phyloP scores from a whole-genome alignment of 1,140 invertebrate genomes.

The Magallana angulata region DNA sequence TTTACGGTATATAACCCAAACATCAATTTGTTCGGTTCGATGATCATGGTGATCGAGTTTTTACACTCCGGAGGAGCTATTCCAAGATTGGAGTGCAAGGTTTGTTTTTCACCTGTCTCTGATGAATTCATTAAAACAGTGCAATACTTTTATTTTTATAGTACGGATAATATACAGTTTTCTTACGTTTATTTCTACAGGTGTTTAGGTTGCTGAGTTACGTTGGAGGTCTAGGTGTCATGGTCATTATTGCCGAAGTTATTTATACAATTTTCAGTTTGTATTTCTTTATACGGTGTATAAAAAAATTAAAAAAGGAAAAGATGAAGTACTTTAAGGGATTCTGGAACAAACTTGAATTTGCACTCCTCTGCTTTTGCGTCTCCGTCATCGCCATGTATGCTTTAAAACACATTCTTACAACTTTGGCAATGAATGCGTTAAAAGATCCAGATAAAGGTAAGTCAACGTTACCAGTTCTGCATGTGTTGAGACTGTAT shows the following conservation, averaged over 20 bases:
- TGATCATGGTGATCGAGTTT: slow-evolving; percentile 71
- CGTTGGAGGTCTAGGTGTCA: slow-evolving; percentile 77
- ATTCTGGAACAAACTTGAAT: slow-evolving; percentile 81
- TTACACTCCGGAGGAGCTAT: slow-evolving; percentile 70
- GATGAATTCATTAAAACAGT: neutral
- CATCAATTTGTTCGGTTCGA: slow-evolving; percentile 76
- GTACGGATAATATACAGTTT: neutral
- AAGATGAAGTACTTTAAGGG: slow-evolving; percentile 78
- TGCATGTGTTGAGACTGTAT: neutral
- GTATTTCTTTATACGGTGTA: slow-evolving; percentile 76
- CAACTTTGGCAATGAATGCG: slow-evolving; percentile 76
- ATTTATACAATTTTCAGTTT: slow-evolving; percentile 75
- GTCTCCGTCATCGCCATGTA: slow-evolving; percentile 80
- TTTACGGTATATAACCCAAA: slow-evolving; percentile 82
- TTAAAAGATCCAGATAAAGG: slow-evolving; percentile 77
- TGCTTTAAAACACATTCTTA: slow-evolving; percentile 79
- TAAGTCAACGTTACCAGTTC: slow-evolving; percentile 43
- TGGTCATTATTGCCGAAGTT: slow-evolving; percentile 77
- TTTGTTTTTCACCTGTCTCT: slow-evolving; percentile 42
- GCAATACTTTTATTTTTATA: neutral
- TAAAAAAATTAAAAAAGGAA: slow-evolving; percentile 74
- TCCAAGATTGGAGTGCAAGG: slow-evolving; percentile 75
- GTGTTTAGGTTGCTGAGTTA: slow-evolving; percentile 78
- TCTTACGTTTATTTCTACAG: slow-evolving; percentile 59
- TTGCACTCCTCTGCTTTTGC: slow-evolving; percentile 78